Evolutionary conservation across 2,888 invertebrate genomes (phyloP), one percentile per base, ranked within the genome.

Genomic region (Lycia hirtaria): DNA sequence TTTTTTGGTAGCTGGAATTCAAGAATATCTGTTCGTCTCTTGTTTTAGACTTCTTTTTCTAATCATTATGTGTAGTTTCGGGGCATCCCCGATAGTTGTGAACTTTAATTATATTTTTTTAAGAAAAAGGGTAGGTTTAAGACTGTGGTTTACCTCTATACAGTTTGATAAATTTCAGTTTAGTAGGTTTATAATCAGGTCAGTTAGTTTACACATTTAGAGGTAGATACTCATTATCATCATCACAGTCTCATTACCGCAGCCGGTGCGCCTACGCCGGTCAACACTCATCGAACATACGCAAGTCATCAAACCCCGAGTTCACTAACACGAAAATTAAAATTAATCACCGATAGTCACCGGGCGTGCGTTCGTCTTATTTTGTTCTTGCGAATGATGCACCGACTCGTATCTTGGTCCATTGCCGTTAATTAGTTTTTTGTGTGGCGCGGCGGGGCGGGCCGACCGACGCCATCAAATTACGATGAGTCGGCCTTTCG

Each of bases 401-500:
- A 79, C 75, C 73, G 75, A 58, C 63, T 72, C 72, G 72, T 75
- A 75, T 79, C 78, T 78, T 76, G 78, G 79, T 83, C 81, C 85
- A 84, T 85, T 85, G 86, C 84, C 83, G 89, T 91, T 91, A 91
- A 91, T 91, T 91, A 91, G 91, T 90, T 91, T 91, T 91, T 91
- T 91, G 88, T 89, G 74, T 78, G 78, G 75, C 71, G 76, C 71
- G 82, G 83, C 81, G 77, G 82, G 85, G 85, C 84, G 88, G 88
- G 83, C 72, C 83, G 79, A 75, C 82, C 84, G 90, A 89, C 91
- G 91, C 91, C 91, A 88, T 90, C 91, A 91, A 91, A 90, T 91
- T 92, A 92, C 91, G 89, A 91, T 90, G 91, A 92, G 91, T 92
- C 86, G 90, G 88, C 85, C 85, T 86, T 89, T 89, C 85, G 85